Percentiles rank a stretch among this genome's conserved stretches.
Evolutionary conservation across 2,888 invertebrate genomes (phyloP).

Genomic region (Nymphalis polychloros): DNA sequence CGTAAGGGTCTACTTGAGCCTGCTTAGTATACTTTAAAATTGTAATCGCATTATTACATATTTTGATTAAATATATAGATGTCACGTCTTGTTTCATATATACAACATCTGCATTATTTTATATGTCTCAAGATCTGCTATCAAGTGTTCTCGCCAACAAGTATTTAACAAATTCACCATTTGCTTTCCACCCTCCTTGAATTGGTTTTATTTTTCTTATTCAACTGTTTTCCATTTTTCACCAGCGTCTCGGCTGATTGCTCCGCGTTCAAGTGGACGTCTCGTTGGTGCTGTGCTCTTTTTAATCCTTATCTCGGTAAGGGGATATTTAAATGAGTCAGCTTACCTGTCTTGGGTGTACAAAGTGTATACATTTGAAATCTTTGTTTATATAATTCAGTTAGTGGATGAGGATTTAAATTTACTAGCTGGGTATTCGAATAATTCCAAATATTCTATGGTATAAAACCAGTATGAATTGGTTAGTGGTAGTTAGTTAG

Average conservation of each 20-base stretch:
- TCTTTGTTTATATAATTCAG: background rate
- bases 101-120: background rate
- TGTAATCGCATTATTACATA: too few relatives aligned
- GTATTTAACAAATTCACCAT: conserved; percentile 39
- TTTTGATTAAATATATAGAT: too few relatives aligned
- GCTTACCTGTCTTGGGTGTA: conserved; percentile 39
- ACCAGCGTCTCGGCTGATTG: conserved; percentile 62
- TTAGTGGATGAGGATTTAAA: background rate
- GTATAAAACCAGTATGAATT: too few relatives aligned
- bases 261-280: conserved; percentile 54
- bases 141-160: conserved; percentile 27
- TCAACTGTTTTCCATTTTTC: conserved; percentile 50
- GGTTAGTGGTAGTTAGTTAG: too few relatives aligned
- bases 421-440: background rate
- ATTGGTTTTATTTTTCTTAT: conserved; percentile 54
- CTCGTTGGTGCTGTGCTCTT: conserved; percentile 60
- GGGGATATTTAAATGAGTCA: conserved; percentile 63
- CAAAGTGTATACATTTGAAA: background rate
- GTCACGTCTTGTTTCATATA: too few relatives aligned
- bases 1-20: too few relatives aligned
- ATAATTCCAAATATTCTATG: too few relatives aligned
- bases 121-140: conserved; percentile 23
- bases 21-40: too few relatives aligned
- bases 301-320: conserved; percentile 64
- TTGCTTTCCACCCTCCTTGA: conserved; percentile 41